Evolutionary conservation across 2,888 invertebrate genomes (phyloP), one percentile per base, ranked within the genome.

Genomic region (Malthinus seriepunctatus): DNA sequence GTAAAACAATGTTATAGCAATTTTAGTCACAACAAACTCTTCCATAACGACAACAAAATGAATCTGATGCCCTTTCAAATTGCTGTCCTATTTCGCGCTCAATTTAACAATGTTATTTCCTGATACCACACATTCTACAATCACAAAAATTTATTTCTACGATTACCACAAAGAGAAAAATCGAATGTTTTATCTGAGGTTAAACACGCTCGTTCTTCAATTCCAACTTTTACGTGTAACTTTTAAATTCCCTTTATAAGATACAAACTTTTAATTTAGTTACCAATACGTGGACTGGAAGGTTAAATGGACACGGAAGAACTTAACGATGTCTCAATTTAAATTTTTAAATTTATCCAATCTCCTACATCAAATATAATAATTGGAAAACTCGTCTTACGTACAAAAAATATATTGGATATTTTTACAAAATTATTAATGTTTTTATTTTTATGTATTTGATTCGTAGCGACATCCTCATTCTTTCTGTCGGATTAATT

Each of bases 181-280:
- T 52, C 52, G 45, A 52, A 35, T 37, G 45, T 52, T 52, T 52
- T 44, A 52, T 52, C 52, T 52, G 12, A 35, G 37, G 52, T 12
- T 34, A 34, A 34, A 37, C 52, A 52, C 52, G 11, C 44, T 42
- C 52, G 35, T 45, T 52, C 37, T 45, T 45, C 37, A 46, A 38
- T 35, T 37, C 44, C 42, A 45, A 52, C 52, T 34, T 51, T 38
- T 37, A 33, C 14, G 32, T 23, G n/a, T 12, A 42, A 42, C 39
- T 42, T 15, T 15, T 42, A 42, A 42, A 42, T 15, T 42, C n/a
- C 39, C 23, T 42, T 42, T 42, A 15, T 42, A 42, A 42, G 39
- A 15, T 42, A 23, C 10, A 14, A 42, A 15, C 15, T 42, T 15
- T 14, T 15, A 15, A 42, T 42, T 42, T 42, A 42, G 39, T 42